These are phyloP conservation scores for Aptenodytes patagonicus DNA, from an alignment of 2,113 vertebrate genomes.

Conservation along the genomic window DNA sequence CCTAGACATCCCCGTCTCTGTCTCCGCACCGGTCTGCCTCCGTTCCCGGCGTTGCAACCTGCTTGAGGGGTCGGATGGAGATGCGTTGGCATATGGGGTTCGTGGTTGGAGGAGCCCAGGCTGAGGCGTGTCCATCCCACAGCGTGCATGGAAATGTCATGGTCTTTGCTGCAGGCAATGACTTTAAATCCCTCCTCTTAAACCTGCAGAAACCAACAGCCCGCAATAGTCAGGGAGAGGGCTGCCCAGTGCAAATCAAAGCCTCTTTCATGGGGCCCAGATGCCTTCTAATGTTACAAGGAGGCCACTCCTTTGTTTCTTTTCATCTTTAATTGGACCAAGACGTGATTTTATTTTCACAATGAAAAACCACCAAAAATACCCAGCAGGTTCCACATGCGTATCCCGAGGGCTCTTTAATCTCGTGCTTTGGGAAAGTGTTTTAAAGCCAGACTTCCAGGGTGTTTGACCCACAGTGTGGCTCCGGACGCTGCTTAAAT, in stretches of 20 bases:
- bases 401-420: background rate
- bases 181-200: background rate
- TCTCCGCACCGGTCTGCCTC: background rate
- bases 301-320: background rate
- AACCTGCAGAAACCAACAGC: background rate
- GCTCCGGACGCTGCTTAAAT: background rate
- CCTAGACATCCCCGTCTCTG: background rate
- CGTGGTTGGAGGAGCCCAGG: accelerated
- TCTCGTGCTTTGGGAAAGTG: background rate
- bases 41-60: accelerated
- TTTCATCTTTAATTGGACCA: slow-evolving; percentile 57
- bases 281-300: background rate
- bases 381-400: background rate
- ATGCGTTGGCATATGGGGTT: background rate
- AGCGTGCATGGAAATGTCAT: accelerated
- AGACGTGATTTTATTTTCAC: background rate
- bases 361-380: background rate
- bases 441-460: background rate
- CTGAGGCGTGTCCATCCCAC: accelerated
- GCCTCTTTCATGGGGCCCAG: slow-evolving; percentile 19
- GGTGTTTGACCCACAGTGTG: background rate
- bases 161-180: background rate
- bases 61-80: background rate
- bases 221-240: background rate
- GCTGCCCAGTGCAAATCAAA: background rate